A percentile compares a stretch with the other conserved stretches of the same genome.
phyloP scores from a whole-genome alignment of 2,888 invertebrate genomes.

The Oxyteleia sp. region DNA sequence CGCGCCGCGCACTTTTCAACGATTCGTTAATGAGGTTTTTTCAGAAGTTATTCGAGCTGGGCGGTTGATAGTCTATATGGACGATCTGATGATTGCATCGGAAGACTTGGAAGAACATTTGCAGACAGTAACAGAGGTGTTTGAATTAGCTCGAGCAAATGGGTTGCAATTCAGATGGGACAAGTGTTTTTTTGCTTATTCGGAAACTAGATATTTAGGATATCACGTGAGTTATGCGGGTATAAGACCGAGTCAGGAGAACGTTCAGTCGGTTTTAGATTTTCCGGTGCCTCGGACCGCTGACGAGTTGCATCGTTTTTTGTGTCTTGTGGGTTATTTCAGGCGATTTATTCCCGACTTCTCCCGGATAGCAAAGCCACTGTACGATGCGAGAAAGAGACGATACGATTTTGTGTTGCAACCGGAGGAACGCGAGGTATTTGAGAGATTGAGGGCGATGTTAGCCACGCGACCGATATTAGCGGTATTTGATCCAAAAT shows the following conservation, averaged over 20 bases:
- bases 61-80: not conserved
- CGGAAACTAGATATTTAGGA: conserved; percentile 7
- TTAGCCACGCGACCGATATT: conserved; percentile 58
- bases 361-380: conserved; percentile 5
- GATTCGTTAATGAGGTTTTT: not conserved
- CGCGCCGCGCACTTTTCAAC: too few relatives aligned
- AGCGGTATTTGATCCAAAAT: conserved; percentile 59
- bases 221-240: conserved; percentile 16
- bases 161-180: conserved; percentile 1
- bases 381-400: conserved; percentile 21
- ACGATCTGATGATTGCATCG: conserved; percentile 2
- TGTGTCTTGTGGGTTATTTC: conserved; percentile 22
- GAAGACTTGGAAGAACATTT: not conserved
- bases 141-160: not conserved
- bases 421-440: conserved; percentile 39
- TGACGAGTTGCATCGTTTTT: conserved; percentile 23
- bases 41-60: not conserved
- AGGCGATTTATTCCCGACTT: conserved; percentile 19
- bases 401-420: conserved; percentile 62
- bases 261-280: conserved; percentile 12
- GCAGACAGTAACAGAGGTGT: not conserved
- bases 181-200: conserved; percentile 7
- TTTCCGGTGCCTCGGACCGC: conserved; percentile 23
- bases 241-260: conserved; percentile 15
- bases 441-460: conserved; percentile 46